phyloP scores from a whole-genome alignment of 2,888 invertebrate species.

The Eremobia ochroleuca region DNA sequence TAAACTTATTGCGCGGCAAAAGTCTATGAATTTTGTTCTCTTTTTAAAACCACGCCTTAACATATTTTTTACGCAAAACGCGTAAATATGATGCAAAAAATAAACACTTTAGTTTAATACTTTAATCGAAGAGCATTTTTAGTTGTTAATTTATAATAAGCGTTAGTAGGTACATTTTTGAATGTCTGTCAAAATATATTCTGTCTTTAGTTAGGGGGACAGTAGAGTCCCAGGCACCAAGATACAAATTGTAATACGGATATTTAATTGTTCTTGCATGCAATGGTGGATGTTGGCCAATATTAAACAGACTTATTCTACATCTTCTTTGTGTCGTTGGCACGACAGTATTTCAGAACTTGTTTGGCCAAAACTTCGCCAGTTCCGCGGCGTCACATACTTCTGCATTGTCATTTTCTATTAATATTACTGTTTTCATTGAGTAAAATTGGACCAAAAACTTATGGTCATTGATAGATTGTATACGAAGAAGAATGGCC shows the following conservation, averaged over 20 bases:
- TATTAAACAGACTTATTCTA: background rate
- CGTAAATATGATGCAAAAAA: background rate
- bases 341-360: too few relatives aligned
- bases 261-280: constrained; percentile 3
- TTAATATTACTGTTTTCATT: background rate
- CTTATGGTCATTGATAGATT: background rate
- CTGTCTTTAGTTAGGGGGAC: constrained; percentile 22
- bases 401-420: background rate
- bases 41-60: constrained; percentile 1
- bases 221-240: constrained; percentile 15
- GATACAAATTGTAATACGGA: constrained; percentile 32
- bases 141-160: constrained; percentile 51
- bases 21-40: background rate
- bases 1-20: background rate
- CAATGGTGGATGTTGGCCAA: constrained; percentile 25
- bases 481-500: background rate
- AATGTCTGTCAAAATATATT: constrained; percentile 26
- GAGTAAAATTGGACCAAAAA: background rate
- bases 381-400: too few relatives aligned
- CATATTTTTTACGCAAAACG: constrained; percentile 2
- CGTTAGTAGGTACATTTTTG: constrained; percentile 31
- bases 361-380: too few relatives aligned
- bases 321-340: too few relatives aligned
- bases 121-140: constrained; percentile 60
- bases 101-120: constrained; percentile 19